Conservation (phyloP, 2,113 vertebrate species). For the Cisticola juncidis region DNA sequence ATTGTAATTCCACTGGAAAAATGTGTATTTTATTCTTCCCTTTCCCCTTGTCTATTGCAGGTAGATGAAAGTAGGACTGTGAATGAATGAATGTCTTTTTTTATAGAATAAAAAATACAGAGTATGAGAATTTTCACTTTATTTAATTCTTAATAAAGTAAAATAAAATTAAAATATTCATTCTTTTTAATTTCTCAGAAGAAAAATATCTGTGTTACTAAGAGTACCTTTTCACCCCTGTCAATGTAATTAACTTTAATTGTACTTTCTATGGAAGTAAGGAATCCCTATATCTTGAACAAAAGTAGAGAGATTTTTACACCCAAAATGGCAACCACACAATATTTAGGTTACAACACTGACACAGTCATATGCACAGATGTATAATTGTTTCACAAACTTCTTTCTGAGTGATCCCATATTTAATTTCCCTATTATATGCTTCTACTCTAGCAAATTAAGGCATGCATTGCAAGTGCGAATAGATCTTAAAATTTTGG, state of each 20-base stretch:
- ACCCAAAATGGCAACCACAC: neutral
- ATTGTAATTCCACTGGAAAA: neutral
- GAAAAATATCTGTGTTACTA: neutral
- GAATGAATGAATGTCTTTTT: neutral
- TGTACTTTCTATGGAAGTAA: neutral
- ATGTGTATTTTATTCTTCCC: neutral
- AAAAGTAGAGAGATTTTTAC: neutral
- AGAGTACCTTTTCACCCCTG: accelerated
- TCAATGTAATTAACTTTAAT: neutral
- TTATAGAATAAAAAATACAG: neutral
- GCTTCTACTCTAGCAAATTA: neutral
- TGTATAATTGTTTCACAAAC: neutral
- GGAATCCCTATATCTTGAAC: neutral
- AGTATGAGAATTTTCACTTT: neutral
- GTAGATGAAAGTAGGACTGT: neutral
- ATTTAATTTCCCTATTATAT: neutral
- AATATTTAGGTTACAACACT: neutral
- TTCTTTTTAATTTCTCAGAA: neutral
- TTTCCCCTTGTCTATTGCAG: neutral
- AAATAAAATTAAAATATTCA: neutral
- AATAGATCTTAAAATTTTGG: neutral
- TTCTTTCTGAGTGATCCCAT: neutral
- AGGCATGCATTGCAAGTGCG: neutral
- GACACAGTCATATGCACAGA: neutral
- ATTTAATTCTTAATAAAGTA: neutral